A percentile compares a stretch with the other conserved stretches of the same genome.
These are phyloP conservation scores for Tachystola acroxantha DNA, from an alignment of 2,888 invertebrate genomes.

Conservation along the genomic window DNA sequence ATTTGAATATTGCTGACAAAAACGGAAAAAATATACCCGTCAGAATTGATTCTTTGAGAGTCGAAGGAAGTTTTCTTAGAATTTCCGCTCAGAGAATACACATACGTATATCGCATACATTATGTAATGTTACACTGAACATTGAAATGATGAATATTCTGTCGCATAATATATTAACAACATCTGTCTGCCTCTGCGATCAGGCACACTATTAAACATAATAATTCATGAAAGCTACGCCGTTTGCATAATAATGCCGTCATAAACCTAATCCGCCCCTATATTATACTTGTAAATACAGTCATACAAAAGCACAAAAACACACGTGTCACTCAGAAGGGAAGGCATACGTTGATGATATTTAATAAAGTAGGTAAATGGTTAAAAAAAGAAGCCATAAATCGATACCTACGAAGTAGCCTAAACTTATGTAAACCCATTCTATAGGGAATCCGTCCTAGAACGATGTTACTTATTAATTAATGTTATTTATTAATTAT, in stretches of 20 bases:
- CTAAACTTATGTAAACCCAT: too few species aligned
- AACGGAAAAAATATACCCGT: conserved; percentile 41
- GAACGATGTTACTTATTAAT: too few species aligned
- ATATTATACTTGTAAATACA: background rate
- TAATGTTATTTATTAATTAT: too few species aligned
- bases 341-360: too few species aligned
- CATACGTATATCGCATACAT: too few species aligned
- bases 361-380: too few species aligned
- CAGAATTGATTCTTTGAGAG: conserved; percentile 18
- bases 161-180: conserved; percentile 22
- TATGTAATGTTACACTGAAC: background rate
- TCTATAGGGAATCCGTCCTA: too few species aligned
- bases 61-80: background rate
- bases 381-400: too few species aligned
- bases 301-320: conserved; percentile 3
- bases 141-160: background rate
- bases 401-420: too few species aligned
- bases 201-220: conserved; percentile 29
- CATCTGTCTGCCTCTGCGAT: conserved; percentile 27
- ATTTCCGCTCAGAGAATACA: conserved; percentile 10
- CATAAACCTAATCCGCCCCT: background rate
- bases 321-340: too few species aligned
- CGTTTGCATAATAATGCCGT: conserved; percentile 28
- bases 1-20: conserved; percentile 68
- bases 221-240: conserved; percentile 31